Base-by-base conservation (phyloP, 2,888 invertebrate genomes). In the Stenolophus ochropezus region DNA sequence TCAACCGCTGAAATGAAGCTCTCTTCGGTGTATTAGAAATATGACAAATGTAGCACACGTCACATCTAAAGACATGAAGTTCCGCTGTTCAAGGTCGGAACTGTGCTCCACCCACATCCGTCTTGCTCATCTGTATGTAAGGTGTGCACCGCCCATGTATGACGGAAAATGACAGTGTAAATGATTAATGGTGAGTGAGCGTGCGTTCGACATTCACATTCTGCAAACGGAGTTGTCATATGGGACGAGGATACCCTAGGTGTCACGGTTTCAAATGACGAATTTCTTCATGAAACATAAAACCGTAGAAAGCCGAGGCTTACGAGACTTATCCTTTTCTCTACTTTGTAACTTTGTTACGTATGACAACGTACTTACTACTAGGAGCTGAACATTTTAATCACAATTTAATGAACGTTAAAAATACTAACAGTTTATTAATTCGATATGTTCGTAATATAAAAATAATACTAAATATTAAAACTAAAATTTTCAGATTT, bases 131-230 rank as follows among this genome's bases (percentile, higher is more conserved):
- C 56, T 56, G 56, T 56, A 21, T 56, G 56, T 56, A 56, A 56
- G 20, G 21, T 18, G 8, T 42, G 33, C 11, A 42, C 11, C 8
- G 8, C 14, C 6, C n/a, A 33, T 18, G 8, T 27, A 65, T 65
- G 65, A 27, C 53, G 25, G 16, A 47, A 56, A 61, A 61, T 77
- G 77, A 61, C 77, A 77, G 58, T 33, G 42, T 77, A 23, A 77
- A 77, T 77, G 77, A 77, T 77, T 77, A 77, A 77, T 77, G 77
- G 42, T 20, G 27, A 47, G 74, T 14, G 42, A 77, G 61, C 53
- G 61, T 56, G 21, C 21, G 58, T 77, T 77, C 61, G 77, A 77
- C 77, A 61, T 61, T 61, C 42, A 18, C 61, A 47, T 77, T 47
- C 33, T 61, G 42, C 23, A 5, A 33, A 77, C 77, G 65, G 23